A percentile compares a stretch with the other conserved stretches of the same genome.
phyloP scores from a whole-genome alignment of 2,113 vertebrate species.

The Melospiza georgiana region DNA sequence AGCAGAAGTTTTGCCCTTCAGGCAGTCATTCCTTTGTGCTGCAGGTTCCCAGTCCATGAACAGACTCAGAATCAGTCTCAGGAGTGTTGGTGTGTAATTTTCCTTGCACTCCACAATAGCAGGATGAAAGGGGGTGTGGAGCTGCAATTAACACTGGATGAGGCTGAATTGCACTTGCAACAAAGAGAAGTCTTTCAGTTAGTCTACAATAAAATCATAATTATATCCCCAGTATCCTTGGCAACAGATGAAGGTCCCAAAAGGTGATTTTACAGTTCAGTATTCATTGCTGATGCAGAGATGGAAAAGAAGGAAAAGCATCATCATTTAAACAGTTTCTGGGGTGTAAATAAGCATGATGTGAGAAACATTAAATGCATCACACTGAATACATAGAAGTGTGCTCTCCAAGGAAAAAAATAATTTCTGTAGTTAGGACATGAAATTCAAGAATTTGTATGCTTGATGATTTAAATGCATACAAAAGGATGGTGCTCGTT shows the following conservation, averaged over 20 bases:
- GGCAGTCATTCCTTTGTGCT: neutral
- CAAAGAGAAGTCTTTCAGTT: constrained; percentile 11
- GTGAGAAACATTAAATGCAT: neutral
- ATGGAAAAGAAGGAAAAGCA: neutral
- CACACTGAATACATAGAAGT: neutral
- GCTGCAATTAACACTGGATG: constrained; percentile 10
- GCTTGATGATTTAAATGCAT: neutral
- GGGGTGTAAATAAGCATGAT: neutral
- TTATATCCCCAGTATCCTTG: constrained; percentile 22
- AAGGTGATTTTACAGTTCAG: constrained; percentile 9
- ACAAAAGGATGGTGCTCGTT: neutral
- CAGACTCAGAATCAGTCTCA: neutral
- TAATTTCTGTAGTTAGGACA: neutral
- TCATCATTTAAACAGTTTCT: neutral
- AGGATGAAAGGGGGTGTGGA: neutral
- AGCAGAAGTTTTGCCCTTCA: neutral
- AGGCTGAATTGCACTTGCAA: neutral
- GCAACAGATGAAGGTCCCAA: neutral
- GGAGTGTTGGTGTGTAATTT: neutral
- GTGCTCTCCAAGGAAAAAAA: neutral
- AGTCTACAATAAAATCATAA: constrained; percentile 1
- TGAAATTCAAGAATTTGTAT: neutral
- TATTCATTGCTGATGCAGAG: neutral
- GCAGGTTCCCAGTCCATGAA: neutral
- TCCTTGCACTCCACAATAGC: neutral